Conservation (phyloP, 2,888 invertebrate species). For the Mellilla xanthometata region DNA sequence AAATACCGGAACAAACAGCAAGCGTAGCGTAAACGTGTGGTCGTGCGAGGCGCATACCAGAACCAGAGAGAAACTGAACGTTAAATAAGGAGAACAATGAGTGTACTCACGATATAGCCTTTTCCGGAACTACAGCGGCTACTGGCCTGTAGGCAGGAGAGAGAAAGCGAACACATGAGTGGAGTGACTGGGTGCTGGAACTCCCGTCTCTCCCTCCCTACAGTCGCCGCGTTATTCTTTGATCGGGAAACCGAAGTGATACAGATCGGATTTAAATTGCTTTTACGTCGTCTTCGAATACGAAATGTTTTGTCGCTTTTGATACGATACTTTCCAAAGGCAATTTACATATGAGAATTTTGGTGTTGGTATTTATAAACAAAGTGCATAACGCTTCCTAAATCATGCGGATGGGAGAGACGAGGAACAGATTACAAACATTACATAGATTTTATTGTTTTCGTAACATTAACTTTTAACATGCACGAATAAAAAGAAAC, state of each 20-base stretch:
- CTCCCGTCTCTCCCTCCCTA: conserved; percentile 68
- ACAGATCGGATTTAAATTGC: conserved; percentile 28
- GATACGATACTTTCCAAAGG: conserved; percentile 2
- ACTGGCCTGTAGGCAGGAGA: conserved; percentile 89
- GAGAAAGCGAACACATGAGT: conserved; percentile 82
- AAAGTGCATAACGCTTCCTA: conserved; percentile 9
- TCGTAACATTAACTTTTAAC: neutral
- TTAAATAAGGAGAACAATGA: conserved; percentile 69
- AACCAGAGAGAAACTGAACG: conserved; percentile 48
- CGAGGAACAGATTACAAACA: conserved; percentile 51
- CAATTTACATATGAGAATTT: too few species aligned
- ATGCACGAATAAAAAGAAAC: neutral
- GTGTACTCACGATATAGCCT: conserved; percentile 96
- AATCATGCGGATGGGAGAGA: conserved; percentile 44
- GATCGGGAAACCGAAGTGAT: conserved; percentile 25
- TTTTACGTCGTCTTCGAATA: conserved; percentile 20
- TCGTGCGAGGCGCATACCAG: conserved; percentile 45
- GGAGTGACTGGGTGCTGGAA: conserved; percentile 69
- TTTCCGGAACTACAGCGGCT: conserved; percentile 96
- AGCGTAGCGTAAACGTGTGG: conserved; percentile 40
- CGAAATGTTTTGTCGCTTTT: conserved; percentile 17
- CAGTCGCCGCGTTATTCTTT: conserved; percentile 32
- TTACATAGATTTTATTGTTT: conserved; percentile 18
- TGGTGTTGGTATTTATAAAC: neutral
- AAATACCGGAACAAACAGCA: conserved; percentile 36